Evolutionary conservation across 2,888 invertebrate species (phyloP).

Genomic region (Cryptops parisi): DNA sequence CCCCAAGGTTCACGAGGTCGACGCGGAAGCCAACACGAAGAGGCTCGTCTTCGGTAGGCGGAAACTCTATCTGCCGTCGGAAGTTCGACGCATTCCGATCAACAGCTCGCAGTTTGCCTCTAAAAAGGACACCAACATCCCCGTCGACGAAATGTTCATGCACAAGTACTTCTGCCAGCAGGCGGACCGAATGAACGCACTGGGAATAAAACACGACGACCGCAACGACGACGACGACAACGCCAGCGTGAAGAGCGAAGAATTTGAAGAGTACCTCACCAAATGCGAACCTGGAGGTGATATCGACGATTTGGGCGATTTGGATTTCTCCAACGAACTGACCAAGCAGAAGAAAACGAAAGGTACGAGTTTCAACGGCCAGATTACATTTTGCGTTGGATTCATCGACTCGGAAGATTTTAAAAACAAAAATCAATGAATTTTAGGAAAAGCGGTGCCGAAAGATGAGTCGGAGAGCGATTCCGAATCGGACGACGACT

Average conservation of each 20-base stretch:
- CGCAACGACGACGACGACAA: slow-evolving; percentile 47
- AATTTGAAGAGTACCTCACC: slow-evolving; percentile 55
- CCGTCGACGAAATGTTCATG: slow-evolving; percentile 78
- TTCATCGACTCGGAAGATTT: too few relatives aligned
- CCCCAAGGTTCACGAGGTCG: slow-evolving; percentile 33
- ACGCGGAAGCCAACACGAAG: slow-evolving; percentile 10
- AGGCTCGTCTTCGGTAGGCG: slow-evolving; percentile 22
- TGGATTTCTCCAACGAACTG: slow-evolving; percentile 23
- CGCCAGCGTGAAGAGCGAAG: slow-evolving; percentile 60
- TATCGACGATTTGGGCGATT: slow-evolving; percentile 31
- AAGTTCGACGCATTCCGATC: slow-evolving; percentile 53
- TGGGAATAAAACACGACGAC: slow-evolving; percentile 20
- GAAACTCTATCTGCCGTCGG: slow-evolving; percentile 46
- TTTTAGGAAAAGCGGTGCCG: slow-evolving; percentile 18
- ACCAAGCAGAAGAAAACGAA: slow-evolving; percentile 23
- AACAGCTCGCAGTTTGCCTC: slow-evolving; percentile 55
- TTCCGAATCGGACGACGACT: slow-evolving; percentile 22
- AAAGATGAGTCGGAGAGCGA: too few relatives aligned
- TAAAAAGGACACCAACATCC: slow-evolving; percentile 54
- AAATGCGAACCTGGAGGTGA: slow-evolving; percentile 31
- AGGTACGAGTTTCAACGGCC: too few relatives aligned
- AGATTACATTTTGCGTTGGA: too few relatives aligned
- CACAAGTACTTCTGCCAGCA: slow-evolving; percentile 42
- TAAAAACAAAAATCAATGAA: slow-evolving; percentile 18
- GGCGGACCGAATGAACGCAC: slow-evolving; percentile 15